Evolutionary conservation across 2,113 vertebrate genomes (phyloP), one percentile per base, ranked within the genome.

Genomic region (Ancistrus triradiatus): DNA sequence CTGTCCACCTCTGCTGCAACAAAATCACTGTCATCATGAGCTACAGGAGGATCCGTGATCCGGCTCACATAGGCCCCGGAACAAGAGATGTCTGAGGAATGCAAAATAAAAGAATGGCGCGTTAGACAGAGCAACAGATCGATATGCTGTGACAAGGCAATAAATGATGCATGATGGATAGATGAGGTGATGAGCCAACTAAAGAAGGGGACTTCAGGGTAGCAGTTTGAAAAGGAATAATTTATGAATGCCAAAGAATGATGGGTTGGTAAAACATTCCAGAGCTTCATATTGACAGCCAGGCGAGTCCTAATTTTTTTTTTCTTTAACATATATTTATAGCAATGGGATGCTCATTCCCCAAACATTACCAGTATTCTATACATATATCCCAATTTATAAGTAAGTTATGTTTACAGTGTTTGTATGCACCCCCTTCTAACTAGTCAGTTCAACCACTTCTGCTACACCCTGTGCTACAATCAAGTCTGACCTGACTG

Each of bases 91-190:
- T 28, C 19, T 13, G 31, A 48, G 21, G 21, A 58, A 27, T 22
- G 52, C 21, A 14, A 35, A 46, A 43, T 10, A 9, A 53, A 5
- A 10, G 13, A 59, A 50, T 1, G 40, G n/a, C 44, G 35, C 14
- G 22, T 15, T 8, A n/a, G 38, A 43, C 14, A 25, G 37, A 27
- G 49, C 14, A 14, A 37, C 55, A 38, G 49, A 70, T 70, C 46
- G 47, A 65, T 70, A 52, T 40, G 31, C 33, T 19, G 22, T 53
- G 38, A 59, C 46, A 31, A 63, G 48, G 38, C 4, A 50, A 58
- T 57, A 51, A 64, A 56, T 19, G 46, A 25, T 11, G n/a, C 31
- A 28, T 63, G 68, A 49, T 56, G 33, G 43, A 44, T 44, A 48
- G 37, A 28, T 52, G 48, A 38, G 21, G 5, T 42, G 49, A 35